These are phyloP conservation scores for Drosophila tristis DNA, from an alignment of 1,140 invertebrate species.

Conservation along the genomic window DNA sequence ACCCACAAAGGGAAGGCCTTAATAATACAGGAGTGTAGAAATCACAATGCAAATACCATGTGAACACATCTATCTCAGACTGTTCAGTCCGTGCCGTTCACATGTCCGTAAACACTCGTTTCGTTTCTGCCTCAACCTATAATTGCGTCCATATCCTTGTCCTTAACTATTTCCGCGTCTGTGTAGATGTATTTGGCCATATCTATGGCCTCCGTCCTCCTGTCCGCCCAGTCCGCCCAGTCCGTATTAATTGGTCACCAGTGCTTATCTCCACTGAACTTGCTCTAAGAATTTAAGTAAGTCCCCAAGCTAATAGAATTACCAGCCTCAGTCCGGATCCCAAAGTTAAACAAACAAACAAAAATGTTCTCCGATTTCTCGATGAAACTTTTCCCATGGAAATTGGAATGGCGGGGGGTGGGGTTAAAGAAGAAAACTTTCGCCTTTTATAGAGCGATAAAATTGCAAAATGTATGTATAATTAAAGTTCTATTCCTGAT, in stretches of 20 bases:
- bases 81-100: no score
- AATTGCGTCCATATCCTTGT: no score
- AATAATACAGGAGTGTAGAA: constrained; percentile 21
- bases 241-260: no score
- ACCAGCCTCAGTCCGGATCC: neutral
- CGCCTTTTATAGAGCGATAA: constrained; percentile 4
- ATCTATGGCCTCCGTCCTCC: no score
- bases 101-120: no score
- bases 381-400: constrained; percentile 10
- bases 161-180: no score
- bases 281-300: constrained; percentile 5
- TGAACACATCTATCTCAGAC: no score
- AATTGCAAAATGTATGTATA: constrained; percentile 34
- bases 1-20: neutral
- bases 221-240: no score
- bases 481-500: constrained; percentile 52
- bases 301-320: constrained; percentile 2
- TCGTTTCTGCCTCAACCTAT: no score
- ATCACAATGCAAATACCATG: no score
- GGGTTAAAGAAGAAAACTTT: constrained; percentile 19
- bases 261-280: neutral
- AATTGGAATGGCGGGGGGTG: neutral
- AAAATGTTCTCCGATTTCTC: constrained; percentile 18
- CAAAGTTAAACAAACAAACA: constrained; percentile 1
- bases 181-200: no score